Conservation (phyloP, 2,797 vertebrate genomes). For the Babyrousa celebensis region DNA sequence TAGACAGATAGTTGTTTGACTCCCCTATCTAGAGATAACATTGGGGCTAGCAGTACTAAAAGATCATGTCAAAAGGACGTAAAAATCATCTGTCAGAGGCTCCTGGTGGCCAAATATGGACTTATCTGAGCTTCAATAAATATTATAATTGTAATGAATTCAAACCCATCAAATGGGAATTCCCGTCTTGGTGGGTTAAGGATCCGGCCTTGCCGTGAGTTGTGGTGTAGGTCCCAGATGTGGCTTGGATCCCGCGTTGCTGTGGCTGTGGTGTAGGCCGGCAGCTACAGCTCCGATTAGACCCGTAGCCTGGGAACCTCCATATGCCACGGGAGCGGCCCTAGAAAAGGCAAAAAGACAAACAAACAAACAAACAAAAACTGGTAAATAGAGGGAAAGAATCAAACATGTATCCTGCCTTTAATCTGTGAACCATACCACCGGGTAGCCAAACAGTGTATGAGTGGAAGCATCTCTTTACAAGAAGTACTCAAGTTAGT, state of each 20-base stretch:
- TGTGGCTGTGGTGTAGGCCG: too few relatives aligned
- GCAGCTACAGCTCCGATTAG: too few relatives aligned
- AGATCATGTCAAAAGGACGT: not conserved
- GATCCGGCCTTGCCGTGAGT: too few relatives aligned
- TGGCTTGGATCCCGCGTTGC: too few relatives aligned
- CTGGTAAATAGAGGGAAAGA: conserved; percentile 13
- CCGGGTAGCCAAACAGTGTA: not conserved
- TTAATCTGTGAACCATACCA: not conserved
- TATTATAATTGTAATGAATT: conserved; percentile 44
- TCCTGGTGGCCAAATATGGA: not conserved
- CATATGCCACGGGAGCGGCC: too few relatives aligned
- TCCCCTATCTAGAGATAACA: not conserved
- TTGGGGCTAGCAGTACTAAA: not conserved
- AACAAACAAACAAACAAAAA: not conserved
- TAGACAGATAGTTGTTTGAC: not conserved
- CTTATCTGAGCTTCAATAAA: not conserved
- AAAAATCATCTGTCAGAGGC: not conserved
- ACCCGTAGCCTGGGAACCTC: too few relatives aligned
- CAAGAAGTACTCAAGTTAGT: not conserved
- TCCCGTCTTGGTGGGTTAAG: too few relatives aligned
- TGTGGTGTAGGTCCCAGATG: too few relatives aligned
- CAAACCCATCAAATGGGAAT: not conserved
- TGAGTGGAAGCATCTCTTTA: not conserved
- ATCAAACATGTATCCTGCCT: not conserved
- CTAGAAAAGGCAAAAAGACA: too few relatives aligned